phyloP scores from a whole-genome alignment of 2,113 vertebrate species.

The Entelurus aequoreus region DNA sequence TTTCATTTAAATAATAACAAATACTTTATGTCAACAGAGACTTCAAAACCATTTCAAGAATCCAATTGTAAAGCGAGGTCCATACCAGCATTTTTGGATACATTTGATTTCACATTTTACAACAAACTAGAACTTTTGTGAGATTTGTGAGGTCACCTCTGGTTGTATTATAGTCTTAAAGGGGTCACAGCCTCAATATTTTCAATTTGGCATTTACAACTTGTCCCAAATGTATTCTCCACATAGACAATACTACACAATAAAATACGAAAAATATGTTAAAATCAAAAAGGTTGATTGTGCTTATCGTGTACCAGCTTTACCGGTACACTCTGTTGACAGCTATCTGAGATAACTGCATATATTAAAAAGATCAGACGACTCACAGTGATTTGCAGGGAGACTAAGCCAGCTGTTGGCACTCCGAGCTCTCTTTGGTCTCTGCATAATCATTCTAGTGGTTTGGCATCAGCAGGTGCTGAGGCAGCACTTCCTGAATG shows the following conservation, averaged over 20 bases:
- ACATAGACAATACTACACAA: not conserved
- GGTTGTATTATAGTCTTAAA: too few relatives aligned
- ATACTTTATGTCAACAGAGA: too few relatives aligned
- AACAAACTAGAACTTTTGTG: too few relatives aligned
- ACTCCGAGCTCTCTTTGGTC: constrained; percentile 46
- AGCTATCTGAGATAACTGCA: constrained; percentile 48
- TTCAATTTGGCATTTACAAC: not conserved
- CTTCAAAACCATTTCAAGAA: too few relatives aligned
- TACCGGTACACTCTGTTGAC: not conserved
- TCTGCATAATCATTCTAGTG: constrained; percentile 48
- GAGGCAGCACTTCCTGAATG: constrained; percentile 56
- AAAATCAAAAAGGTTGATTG: not conserved
- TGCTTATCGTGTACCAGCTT: not conserved
- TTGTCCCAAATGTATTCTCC: not conserved
- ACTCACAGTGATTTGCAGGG: constrained; percentile 34
- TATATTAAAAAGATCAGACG: constrained; percentile 61
- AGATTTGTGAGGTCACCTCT: too few relatives aligned
- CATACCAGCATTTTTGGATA: too few relatives aligned
- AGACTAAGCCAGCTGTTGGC: constrained; percentile 56
- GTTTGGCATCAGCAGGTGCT: constrained; percentile 48
- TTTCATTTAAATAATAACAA: too few relatives aligned
- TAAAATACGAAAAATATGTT: too few relatives aligned
- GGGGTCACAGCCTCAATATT: not conserved
- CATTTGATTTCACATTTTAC: too few relatives aligned
- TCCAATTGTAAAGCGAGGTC: too few relatives aligned